Conservation (phyloP, 2,888 invertebrate species). For the Campopleginae sp. region DNA sequence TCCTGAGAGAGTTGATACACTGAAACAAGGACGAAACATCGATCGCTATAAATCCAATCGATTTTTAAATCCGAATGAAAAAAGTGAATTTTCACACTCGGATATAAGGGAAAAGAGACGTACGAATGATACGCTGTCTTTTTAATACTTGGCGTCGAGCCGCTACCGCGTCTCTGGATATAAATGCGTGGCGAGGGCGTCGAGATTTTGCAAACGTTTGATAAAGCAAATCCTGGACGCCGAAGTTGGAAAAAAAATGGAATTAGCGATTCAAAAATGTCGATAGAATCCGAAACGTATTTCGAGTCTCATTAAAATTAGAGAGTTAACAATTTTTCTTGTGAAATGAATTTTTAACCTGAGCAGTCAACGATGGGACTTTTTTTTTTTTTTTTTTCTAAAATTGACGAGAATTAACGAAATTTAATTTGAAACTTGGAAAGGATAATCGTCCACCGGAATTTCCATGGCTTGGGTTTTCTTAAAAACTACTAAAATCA, state of each 20-base stretch:
- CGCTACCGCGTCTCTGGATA: too few species aligned
- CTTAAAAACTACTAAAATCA: neutral
- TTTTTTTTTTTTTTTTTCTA: neutral
- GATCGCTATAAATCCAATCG: neutral
- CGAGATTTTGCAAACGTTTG: conserved; percentile 64
- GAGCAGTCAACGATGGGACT: too few species aligned
- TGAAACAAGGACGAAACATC: neutral
- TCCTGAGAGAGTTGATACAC: conserved; percentile 3
- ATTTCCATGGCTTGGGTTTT: neutral
- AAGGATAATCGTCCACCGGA: neutral
- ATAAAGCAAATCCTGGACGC: conserved; percentile 69
- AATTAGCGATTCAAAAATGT: neutral
- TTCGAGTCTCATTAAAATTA: neutral
- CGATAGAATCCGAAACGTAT: neutral
- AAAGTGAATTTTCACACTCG: neutral
- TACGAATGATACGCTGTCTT: too few species aligned
- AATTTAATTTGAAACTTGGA: too few species aligned
- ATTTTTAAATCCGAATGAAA: neutral
- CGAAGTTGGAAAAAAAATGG: neutral
- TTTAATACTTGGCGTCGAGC: too few species aligned
- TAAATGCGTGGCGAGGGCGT: conserved; percentile 49
- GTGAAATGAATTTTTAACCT: too few species aligned
- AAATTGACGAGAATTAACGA: neutral
- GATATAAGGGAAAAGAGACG: neutral
- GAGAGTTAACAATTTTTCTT: neutral